Evolutionary conservation across 1,140 invertebrate genomes (phyloP).

Genomic region (Gonioctena quinquepunctata): DNA sequence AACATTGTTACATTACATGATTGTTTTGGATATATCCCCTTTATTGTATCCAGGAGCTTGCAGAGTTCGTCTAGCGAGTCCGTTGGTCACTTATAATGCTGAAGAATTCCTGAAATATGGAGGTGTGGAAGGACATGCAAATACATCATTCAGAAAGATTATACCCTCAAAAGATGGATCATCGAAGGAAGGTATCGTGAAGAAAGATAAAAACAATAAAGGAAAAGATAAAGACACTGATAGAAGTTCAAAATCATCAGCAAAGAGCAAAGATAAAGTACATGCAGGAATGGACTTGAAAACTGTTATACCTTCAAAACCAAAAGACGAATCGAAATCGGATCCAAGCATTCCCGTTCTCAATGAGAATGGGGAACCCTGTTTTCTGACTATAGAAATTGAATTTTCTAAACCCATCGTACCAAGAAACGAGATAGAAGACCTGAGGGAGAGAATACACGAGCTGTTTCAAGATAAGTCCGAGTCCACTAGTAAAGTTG

Average conservation of each 20-base stretch:
- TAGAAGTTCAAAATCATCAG: constrained; percentile 28
- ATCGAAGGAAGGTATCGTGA: constrained; percentile 9
- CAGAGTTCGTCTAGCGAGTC: constrained; percentile 36
- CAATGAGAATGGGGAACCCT: constrained; percentile 38
- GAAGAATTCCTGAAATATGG: constrained; percentile 33
- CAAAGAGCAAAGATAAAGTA: background rate
- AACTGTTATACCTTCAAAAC: background rate
- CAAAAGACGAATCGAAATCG: constrained; percentile 5
- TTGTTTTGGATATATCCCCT: constrained; percentile 36
- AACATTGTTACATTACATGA: constrained; percentile 41
- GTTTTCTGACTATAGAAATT: constrained; percentile 44
- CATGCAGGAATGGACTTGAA: background rate
- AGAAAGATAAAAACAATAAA: constrained; percentile 30
- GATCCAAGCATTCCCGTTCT: constrained; percentile 41
- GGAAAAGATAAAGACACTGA: constrained; percentile 11
- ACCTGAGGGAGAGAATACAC: constrained; percentile 24
- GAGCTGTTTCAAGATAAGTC: background rate
- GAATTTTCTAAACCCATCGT: constrained; percentile 38
- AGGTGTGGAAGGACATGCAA: constrained; percentile 36
- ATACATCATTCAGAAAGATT: background rate
- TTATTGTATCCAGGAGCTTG: constrained; percentile 46
- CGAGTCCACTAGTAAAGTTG: background rate
- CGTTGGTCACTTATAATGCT: constrained; percentile 38
- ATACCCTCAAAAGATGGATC: background rate
- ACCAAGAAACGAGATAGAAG: constrained; percentile 33